Evolutionary conservation across 2,113 vertebrate genomes (phyloP).

Genomic region (Rhinolophus sinicus): DNA sequence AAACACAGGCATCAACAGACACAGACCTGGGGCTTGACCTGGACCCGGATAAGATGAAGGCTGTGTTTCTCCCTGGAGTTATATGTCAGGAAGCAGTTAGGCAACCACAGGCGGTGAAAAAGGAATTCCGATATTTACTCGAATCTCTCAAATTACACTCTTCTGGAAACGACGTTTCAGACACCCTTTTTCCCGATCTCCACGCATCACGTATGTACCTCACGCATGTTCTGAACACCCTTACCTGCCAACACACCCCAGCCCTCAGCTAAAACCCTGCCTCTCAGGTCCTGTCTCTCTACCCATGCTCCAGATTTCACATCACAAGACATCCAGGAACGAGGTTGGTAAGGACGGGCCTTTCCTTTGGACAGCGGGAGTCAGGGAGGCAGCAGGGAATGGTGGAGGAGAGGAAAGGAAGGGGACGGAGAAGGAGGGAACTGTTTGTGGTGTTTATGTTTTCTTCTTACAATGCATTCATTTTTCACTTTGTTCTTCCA

Average conservation of each 20-base stretch:
- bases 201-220: fast-evolving
- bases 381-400: not conserved
- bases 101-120: not conserved
- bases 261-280: not conserved
- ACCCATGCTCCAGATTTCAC: not conserved
- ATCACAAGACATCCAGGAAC: not conserved
- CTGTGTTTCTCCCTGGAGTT: not conserved
- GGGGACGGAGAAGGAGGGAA: not conserved
- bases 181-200: not conserved
- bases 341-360: not conserved
- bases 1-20: not conserved
- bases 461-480: not conserved
- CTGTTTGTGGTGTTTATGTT: not conserved
- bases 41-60: not conserved
- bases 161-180: not conserved
- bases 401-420: too few species aligned
- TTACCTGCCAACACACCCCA: not conserved
- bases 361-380: not conserved
- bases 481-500: not conserved
- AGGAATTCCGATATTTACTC: not conserved
- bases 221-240: not conserved
- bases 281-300: not conserved
- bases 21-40: not conserved
- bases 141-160: not conserved
- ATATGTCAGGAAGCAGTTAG: not conserved